phyloP scores from a whole-genome alignment of 2,888 invertebrate genomes.

The Gryllus longicercus region DNA sequence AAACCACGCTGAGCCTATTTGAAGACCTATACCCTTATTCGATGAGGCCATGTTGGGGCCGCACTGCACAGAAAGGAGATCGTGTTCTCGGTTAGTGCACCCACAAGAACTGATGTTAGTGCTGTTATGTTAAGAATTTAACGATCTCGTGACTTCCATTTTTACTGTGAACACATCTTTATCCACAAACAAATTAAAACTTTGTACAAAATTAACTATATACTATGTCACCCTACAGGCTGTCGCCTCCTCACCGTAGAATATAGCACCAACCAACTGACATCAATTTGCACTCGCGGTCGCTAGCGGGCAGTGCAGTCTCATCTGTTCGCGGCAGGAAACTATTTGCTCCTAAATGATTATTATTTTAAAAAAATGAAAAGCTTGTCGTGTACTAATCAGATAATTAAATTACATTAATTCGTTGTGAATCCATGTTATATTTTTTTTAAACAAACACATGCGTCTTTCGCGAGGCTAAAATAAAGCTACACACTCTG shows the following conservation, averaged over 20 bases:
- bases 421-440: too few species aligned
- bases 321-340: too few species aligned
- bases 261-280: conserved; percentile 31
- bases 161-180: conserved; percentile 22
- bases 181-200: conserved; percentile 30
- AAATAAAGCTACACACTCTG: too few species aligned
- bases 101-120: conserved; percentile 31
- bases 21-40: conserved; percentile 69
- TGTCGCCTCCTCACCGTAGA: conserved; percentile 28
- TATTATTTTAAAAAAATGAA: too few species aligned
- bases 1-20: conserved; percentile 96
- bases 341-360: too few species aligned
- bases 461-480: too few species aligned
- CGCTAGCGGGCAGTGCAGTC: conserved; percentile 35
- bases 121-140: conserved; percentile 29
- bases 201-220: neutral
- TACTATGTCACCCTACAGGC: neutral
- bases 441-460: too few species aligned
- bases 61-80: conserved; percentile 31
- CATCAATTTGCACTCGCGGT: conserved; percentile 34
- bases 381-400: too few species aligned
- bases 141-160: conserved; percentile 26
- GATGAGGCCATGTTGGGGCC: conserved; percentile 74
- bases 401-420: too few species aligned
- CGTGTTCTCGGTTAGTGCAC: conserved; percentile 25